These are phyloP conservation scores for Indicator indicator DNA, from an alignment of 2,113 vertebrate species.

Conservation along the genomic window DNA sequence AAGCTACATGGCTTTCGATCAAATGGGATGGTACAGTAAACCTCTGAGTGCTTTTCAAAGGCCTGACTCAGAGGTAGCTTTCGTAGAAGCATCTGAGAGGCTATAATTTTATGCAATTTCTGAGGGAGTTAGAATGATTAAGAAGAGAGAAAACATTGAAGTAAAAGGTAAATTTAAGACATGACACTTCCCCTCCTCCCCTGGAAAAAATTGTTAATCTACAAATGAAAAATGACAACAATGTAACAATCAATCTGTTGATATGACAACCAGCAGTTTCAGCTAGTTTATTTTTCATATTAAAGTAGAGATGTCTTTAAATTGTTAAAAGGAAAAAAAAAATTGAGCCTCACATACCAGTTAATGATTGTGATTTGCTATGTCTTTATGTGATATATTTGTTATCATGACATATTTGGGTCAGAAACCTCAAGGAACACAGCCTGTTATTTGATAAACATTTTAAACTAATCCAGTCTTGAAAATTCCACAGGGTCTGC, in stretches of 20 bases:
- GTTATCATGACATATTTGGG: constrained; percentile 66
- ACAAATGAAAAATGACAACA: constrained; percentile 28
- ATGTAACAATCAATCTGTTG: neutral
- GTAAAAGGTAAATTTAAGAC: neutral
- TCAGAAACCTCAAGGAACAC: constrained; percentile 53
- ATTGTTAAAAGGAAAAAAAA: constrained; percentile 20
- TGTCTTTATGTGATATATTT: constrained; percentile 24
- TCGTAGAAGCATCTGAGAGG: neutral
- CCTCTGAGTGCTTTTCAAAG: neutral
- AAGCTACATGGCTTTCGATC: neutral
- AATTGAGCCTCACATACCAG: neutral
- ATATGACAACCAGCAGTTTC: constrained; percentile 35
- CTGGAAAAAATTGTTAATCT: neutral
- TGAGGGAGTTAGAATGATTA: neutral
- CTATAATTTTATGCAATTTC: constrained; percentile 37
- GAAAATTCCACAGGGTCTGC: constrained; percentile 22
- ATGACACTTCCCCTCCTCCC: neutral
- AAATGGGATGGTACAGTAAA: neutral
- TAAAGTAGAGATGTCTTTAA: neutral
- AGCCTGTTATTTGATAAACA: constrained; percentile 54
- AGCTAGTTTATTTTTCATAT: neutral
- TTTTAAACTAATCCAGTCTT: neutral
- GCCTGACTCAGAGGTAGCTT: neutral
- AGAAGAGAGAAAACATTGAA: neutral
- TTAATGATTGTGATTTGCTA: constrained; percentile 68